Conservation (phyloP, 2,797 vertebrate species). For the Orestias chungarensis region DNA sequence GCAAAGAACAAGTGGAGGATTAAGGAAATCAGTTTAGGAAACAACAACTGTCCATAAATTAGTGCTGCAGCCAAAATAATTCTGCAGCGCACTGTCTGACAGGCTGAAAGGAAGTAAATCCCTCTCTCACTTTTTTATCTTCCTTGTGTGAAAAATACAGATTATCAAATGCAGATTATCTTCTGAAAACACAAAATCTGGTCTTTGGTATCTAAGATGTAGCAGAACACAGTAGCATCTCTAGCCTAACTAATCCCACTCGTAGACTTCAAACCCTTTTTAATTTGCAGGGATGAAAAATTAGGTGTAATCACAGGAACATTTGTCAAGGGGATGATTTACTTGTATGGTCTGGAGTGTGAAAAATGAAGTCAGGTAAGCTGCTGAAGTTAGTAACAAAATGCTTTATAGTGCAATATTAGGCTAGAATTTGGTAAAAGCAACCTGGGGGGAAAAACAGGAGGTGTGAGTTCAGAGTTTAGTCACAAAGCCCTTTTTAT, state of each 20-base stretch:
- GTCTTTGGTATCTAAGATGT: conserved; percentile 61
- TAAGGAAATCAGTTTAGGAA: conserved; percentile 79
- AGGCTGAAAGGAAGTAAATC: conserved; percentile 69
- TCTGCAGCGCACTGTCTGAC: conserved; percentile 64
- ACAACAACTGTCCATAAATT: conserved; percentile 75
- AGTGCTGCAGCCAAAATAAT: conserved; percentile 72
- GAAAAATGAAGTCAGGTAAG: conserved; percentile 46
- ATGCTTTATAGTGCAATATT: conserved; percentile 40
- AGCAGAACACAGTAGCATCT: conserved; percentile 47
- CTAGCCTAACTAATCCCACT: conserved; percentile 34
- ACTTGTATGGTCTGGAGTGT: conserved; percentile 28
- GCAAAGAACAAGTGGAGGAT: conserved; percentile 73
- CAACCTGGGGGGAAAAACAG: conserved; percentile 24
- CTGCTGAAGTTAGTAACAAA: conserved; percentile 43
- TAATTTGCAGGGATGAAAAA: conserved; percentile 65
- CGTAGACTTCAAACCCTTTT: conserved; percentile 67
- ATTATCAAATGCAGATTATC: conserved; percentile 74
- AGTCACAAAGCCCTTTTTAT: conserved; percentile 60
- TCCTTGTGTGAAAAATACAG: conserved; percentile 65
- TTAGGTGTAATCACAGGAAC: conserved; percentile 48
- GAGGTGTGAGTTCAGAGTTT: conserved; percentile 31
- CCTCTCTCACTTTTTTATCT: conserved; percentile 47
- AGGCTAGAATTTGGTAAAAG: conserved; percentile 3
- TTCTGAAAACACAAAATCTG: conserved; percentile 55
- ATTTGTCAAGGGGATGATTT: conserved; percentile 40